Percentiles rank a stretch among this genome's conserved stretches.
Conservation (phyloP, 1,140 invertebrate genomes). For the Panulirus ornatus region DNA sequence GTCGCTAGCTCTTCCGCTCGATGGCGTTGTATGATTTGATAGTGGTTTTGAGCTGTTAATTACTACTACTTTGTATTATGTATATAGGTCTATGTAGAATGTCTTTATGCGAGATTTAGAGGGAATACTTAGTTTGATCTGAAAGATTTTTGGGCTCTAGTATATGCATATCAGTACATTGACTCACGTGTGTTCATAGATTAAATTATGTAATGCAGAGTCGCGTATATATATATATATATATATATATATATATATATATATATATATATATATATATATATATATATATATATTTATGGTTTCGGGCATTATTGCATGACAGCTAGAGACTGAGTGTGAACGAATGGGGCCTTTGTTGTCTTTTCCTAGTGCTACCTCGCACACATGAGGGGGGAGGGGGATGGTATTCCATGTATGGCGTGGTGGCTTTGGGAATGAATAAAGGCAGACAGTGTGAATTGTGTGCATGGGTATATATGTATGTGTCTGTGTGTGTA, state of each 20-base stretch:
- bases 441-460: no score
- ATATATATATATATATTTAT: conserved; percentile 46
- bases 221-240: conserved; percentile 21
- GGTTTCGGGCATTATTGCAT: no score
- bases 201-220: not conserved
- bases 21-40: not conserved
- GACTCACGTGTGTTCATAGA: not conserved
- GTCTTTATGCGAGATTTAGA: not conserved
- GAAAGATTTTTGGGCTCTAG: not conserved
- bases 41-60: not conserved
- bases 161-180: not conserved
- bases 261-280: conserved; percentile 49
- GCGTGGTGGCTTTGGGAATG: no score
- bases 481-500: conserved; percentile 5
- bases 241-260: conserved; percentile 44
- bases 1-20: no score
- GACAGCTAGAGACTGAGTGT: no score
- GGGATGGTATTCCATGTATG: no score
- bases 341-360: no score
- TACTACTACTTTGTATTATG: not conserved
- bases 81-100: not conserved
- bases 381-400: no score
- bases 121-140: not conserved
- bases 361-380: no score
- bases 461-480: no score